phyloP scores from a whole-genome alignment of 2,888 invertebrate genomes.

The Cremastinae sp. region DNA sequence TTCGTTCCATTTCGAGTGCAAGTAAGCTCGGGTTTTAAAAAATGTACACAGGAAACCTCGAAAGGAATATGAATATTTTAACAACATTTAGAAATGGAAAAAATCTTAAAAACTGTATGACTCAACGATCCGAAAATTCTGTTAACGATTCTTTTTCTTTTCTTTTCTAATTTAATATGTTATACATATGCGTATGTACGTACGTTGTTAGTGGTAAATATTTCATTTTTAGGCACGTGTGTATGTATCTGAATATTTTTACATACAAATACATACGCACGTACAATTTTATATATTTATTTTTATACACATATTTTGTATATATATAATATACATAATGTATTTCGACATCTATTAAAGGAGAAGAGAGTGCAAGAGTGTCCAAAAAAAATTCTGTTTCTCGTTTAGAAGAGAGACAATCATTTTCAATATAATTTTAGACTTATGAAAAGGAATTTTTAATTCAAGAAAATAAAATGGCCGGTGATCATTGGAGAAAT shows the following conservation, averaged over 20 bases:
- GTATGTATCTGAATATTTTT: too few relatives aligned
- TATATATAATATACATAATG: conserved; percentile 54
- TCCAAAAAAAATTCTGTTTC: conserved; percentile 35
- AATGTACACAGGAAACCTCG: conserved; percentile 50
- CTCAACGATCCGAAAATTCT: conserved; percentile 64
- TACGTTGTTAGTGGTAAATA: conserved; percentile 68
- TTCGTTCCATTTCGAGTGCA: conserved; percentile 40
- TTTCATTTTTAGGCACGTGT: conserved; percentile 51
- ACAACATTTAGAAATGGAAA: conserved; percentile 73
- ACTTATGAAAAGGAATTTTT: too few relatives aligned
- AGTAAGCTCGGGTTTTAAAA: conserved; percentile 40
- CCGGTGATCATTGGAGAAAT: too few relatives aligned
- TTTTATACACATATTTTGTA: conserved; percentile 40
- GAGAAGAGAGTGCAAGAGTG: conserved; percentile 62
- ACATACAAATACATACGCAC: too few relatives aligned
- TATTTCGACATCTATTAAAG: conserved; percentile 66
- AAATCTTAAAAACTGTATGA: conserved; percentile 63
- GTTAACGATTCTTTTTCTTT: conserved; percentile 39
- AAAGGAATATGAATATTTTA: conserved; percentile 57
- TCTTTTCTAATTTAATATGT: conserved; percentile 59
- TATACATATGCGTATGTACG: too few relatives aligned
- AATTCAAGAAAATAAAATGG: too few relatives aligned
- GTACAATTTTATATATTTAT: conserved; percentile 59
- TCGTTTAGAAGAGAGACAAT: not conserved
- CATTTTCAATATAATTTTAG: too few relatives aligned